A percentile compares a stretch with the other conserved stretches of the same genome.
phyloP scores from a whole-genome alignment of 2,113 vertebrate species.

The Theristicus caerulescens region DNA sequence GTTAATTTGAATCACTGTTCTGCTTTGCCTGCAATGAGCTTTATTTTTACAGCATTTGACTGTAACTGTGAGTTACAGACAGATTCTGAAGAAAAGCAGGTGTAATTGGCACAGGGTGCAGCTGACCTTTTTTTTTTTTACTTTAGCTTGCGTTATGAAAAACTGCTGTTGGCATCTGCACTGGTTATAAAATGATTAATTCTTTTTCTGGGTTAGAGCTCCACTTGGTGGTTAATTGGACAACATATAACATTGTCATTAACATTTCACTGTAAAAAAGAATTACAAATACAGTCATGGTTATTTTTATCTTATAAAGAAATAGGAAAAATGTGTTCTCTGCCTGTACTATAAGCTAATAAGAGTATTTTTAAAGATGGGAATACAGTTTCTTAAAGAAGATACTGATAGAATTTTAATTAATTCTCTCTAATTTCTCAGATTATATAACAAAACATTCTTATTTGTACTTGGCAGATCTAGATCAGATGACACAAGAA shows the following conservation, averaged over 20 bases:
- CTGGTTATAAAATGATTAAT: neutral
- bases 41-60: conserved; percentile 11
- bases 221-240: conserved; percentile 61
- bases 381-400: neutral
- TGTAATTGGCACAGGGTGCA: neutral
- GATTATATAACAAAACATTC: neutral
- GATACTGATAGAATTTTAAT: neutral
- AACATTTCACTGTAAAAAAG: neutral
- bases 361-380: neutral
- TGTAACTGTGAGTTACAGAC: neutral
- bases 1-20: conserved; percentile 1
- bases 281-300: neutral
- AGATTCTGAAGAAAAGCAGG: neutral
- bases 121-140: neutral
- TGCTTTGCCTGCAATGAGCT: neutral
- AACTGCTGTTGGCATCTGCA: neutral
- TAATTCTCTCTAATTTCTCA: neutral
- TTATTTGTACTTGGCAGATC: neutral
- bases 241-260: neutral
- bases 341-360: neutral
- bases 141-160: neutral
- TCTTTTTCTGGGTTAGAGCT: conserved; percentile 70
- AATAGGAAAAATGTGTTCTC: neutral
- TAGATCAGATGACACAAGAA: neutral
- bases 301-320: neutral